Evolutionary conservation across 2,113 vertebrate species (phyloP), one percentile per base, ranked within the genome.

Genomic region (Muntiacus muntjak): DNA sequence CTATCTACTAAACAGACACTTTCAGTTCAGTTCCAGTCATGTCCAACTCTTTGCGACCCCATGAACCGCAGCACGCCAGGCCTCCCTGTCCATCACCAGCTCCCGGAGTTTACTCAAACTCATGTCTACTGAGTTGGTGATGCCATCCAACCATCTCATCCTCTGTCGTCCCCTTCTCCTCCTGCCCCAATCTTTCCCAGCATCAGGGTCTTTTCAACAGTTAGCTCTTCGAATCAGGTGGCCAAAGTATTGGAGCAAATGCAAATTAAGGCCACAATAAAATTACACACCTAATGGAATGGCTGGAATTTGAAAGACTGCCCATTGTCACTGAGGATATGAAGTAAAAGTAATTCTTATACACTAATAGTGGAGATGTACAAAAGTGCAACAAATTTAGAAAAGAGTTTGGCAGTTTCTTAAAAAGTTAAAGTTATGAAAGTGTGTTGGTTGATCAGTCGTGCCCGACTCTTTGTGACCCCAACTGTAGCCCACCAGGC

Each of bases 291-390:
- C 50, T 62, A 78, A 55, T 2, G 8, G 43, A 45, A 45, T 60
- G 85, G 40, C 43, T 93, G 60, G 26, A 71, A 43, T 92, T 26
- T 88, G 52, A 87, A 83, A 74, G 21, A 60, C 33, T 74, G 74
- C 60, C n/a, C 21, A 12, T 17, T 71, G 76, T 40, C 43, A 12
- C 30, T 57, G 17, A 82, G 19, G 33, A 60, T 6, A 2, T 40
- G 17, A 83, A 84, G 23, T 14, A 25, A 21, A 7, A 28, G 45
- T 15, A 62, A 25, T 13, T 89, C 40, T 87, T 25, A 47, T 7
- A 7, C 25, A 36, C n/a, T 36, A 30, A 23, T 54, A 64, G 28
- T 64, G 25, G 67, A 52, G 45, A 64, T 6, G 2, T 19, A 62
- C 16, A 14, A 78, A 85, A 43, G 17, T 36, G 26, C 28, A 47